These are phyloP conservation scores for Thereva nobilitata DNA, from an alignment of 2,888 invertebrate species.

Conservation along the genomic window DNA sequence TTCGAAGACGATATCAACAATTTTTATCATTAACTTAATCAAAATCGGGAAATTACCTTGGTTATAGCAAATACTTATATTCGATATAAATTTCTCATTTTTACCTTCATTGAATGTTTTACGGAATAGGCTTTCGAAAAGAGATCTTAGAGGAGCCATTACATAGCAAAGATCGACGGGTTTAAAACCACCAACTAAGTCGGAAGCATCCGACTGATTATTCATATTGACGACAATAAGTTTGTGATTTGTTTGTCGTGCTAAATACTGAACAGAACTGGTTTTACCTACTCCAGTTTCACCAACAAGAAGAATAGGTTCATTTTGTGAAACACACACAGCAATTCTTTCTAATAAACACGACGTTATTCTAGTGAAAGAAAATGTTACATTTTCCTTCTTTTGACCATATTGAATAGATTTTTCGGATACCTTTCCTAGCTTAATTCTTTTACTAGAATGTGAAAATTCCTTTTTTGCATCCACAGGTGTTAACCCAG, in stretches of 20 bases:
- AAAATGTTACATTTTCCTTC: constrained; percentile 66
- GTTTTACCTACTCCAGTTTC: constrained; percentile 99
- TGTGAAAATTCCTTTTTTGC: background rate
- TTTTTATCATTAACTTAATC: constrained; percentile 76
- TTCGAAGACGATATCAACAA: constrained; percentile 54
- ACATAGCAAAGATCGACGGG: constrained; percentile 89
- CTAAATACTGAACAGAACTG: constrained; percentile 88
- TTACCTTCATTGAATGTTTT: constrained; percentile 75
- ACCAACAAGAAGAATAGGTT: constrained; percentile 93
- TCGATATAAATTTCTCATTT: constrained; percentile 80
- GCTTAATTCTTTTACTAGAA: constrained; percentile 49
- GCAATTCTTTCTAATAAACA: constrained; percentile 86
- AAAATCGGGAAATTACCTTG: constrained; percentile 73
- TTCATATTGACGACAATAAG: constrained; percentile 97
- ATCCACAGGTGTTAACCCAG: background rate
- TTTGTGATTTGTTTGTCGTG: constrained; percentile 79
- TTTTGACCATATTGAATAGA: constrained; percentile 49
- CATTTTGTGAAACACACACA: constrained; percentile 78
- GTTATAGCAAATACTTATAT: constrained; percentile 77
- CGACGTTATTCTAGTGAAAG: constrained; percentile 79
- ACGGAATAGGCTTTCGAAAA: constrained; percentile 82
- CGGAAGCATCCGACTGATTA: constrained; percentile 96
- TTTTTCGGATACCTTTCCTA: constrained; percentile 44
- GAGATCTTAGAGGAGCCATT: constrained; percentile 76
- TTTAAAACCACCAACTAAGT: constrained; percentile 95